Base-by-base conservation (phyloP, 2,888 invertebrate species). In the Pteria penguin region DNA sequence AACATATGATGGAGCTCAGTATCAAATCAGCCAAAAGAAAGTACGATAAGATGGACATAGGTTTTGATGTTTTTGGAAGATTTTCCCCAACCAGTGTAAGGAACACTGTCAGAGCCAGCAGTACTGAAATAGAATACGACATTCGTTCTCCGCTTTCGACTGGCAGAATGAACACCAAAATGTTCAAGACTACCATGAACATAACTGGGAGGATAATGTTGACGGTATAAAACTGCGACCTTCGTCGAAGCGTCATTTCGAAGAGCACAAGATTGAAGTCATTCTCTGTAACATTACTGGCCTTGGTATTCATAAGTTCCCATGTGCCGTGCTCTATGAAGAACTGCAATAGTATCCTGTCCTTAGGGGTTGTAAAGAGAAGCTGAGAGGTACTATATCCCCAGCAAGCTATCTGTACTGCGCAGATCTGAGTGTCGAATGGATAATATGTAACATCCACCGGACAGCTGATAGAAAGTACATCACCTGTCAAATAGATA, bases 61-160 rank as follows among this genome's bases (percentile, higher is more conserved):
- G 80, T n/a, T 78, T 31, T 11, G 80, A 80, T n/a, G 78, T 78
- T 54, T 80, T 80, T 4, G 80, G 80, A 24, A 80, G 55, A 58
- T 80, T 80, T 52, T 80, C 78, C 8, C 71, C 75, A n/a, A 80
- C 76, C 0, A 80, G 68, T 1, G 78, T 78, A 29, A 80, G 57
- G 61, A 80, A 80, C 14, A 80, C 80, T 3, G 78, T 73, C 1
- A 80, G 58, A 1, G 80, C 78, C 22, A 80, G 76, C 24, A 80
- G 60, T 29, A 80, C 76, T 18, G 80, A 78, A 18, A 78, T 71
- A 29, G 75, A 31, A 54, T 68, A 80, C 1, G 78, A 78, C 8
- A 80, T 67, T n/a, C 80, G 65, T 32, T 80, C 80, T 11, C 80
- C 80, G 14, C 72, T 75, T 5, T 78, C 78, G 2, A 69, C 66